A percentile compares a stretch with the other conserved stretches of the same genome.
phyloP scores from a whole-genome alignment of 2,113 vertebrate genomes.

The Ifrita kowaldi region DNA sequence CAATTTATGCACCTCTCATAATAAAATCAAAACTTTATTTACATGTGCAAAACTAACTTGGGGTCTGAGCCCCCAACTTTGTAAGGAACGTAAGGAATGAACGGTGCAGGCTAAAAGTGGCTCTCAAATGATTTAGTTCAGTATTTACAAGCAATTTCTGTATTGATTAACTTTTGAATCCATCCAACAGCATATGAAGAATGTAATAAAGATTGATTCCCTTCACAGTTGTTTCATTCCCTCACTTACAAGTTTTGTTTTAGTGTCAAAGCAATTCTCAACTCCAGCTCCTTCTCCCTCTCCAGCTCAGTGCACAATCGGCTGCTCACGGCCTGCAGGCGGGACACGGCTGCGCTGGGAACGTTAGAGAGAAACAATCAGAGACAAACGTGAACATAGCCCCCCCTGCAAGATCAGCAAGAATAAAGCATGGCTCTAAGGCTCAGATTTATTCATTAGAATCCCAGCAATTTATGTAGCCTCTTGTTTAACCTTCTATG shows the following conservation, averaged over 20 bases:
- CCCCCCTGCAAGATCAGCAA: neutral
- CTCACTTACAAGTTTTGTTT: constrained; percentile 78
- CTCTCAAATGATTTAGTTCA: neutral
- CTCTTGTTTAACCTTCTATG: neutral
- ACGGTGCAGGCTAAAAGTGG: neutral
- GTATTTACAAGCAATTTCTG: neutral
- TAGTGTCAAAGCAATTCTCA: constrained; percentile 49
- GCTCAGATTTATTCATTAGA: neutral
- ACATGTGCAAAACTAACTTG: neutral
- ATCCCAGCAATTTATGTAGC: neutral
- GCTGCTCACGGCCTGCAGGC: constrained; percentile 66
- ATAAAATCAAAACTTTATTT: neutral
- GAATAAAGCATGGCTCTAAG: neutral
- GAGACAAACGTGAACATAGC: neutral
- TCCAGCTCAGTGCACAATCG: constrained; percentile 73
- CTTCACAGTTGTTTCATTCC: too few species aligned
- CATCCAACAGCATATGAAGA: neutral
- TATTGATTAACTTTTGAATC: neutral
- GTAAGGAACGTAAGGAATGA: neutral
- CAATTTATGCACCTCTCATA: neutral
- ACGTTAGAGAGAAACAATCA: neutral
- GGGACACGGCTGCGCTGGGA: constrained; percentile 74
- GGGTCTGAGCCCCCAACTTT: neutral
- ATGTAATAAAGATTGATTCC: neutral
- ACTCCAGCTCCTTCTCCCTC: constrained; percentile 71